Conservation (phyloP, 53 echinoderm and acorn worm genomes). For the Holothuria leucospilota region DNA sequence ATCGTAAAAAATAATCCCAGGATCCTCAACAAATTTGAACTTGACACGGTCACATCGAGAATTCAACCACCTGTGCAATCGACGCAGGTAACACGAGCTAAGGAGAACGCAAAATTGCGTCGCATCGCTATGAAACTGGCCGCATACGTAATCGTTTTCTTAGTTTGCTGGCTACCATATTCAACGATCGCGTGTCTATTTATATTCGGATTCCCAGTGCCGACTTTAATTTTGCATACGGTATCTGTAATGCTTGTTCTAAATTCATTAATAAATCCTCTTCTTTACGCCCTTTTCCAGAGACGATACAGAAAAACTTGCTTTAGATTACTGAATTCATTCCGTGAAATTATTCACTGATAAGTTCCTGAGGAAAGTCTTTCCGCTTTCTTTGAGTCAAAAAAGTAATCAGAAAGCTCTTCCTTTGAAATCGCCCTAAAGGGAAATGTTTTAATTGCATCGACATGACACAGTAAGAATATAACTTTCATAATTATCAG, state of each 20-base stretch:
- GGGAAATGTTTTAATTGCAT: no score
- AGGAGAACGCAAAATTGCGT: conserved; percentile 1
- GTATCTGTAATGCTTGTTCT: background rate
- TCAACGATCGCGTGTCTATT: background rate
- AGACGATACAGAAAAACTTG: background rate
- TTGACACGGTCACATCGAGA: no score
- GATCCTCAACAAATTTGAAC: no score
- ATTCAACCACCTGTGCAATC: no score
- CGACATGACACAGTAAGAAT: no score
- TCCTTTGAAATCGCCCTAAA: no score
- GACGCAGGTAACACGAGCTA: background rate
- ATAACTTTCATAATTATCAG: no score
- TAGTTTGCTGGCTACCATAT: conserved; percentile 22
- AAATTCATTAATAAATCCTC: conserved; percentile 18
- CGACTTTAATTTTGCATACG: background rate
- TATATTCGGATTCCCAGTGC: background rate
- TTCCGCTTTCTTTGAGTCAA: no score
- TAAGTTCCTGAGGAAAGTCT: no score
- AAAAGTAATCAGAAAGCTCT: no score
- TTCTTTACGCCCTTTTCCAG: background rate
- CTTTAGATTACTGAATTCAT: background rate
- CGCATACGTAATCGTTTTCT: background rate
- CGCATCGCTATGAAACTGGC: background rate
- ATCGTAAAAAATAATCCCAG: no score
- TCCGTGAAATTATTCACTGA: no score